Base-by-base conservation (phyloP, 2,888 invertebrate species). In the Chironomus riparius region DNA sequence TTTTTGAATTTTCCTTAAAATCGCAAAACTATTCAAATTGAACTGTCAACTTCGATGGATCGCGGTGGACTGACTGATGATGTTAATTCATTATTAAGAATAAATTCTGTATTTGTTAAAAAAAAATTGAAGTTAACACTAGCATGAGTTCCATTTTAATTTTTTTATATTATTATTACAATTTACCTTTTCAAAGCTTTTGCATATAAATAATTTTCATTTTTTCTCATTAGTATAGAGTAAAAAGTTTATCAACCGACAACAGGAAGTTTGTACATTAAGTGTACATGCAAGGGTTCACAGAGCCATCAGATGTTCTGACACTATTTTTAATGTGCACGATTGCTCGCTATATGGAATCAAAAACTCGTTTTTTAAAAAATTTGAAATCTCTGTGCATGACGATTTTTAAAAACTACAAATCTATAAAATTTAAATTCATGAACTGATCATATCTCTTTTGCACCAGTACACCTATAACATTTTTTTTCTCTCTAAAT, bases 181-280 rank as follows among this genome's bases (percentile, higher is more conserved):
- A 62, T 74, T 47, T 68, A 50, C 72, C 72, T 72, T 72, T 61
- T 62, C 38, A 38, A 38, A 38, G 21, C 65, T 74, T 68, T 74
- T 65, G 68, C 65, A 74, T 74, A 74, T 68, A 62, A 73, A 62
- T 38, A 22, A 72, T 48, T 68, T 74, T 74, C 68, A 22, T 74
- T 74, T 38, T 38, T 38, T 65, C 68, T 74, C 38, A 62, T 68
- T 47, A 65, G 22, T 48, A 61, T 74, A 5, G 61, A 38, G 38
- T 22, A 48, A 68, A 73, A 62, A 68, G 74, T 74, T 74, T 74
- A 74, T 74, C 74, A 74, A 74, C 74, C 65, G 74, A 70, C 74
- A 68, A 74, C 65, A 65, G 74, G 74, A 74, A 74, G 74, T 72
- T 24, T 74, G 74, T 74, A 74, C 74, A 72, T 62, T 71, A 56